Evolutionary conservation across 2,888 invertebrate genomes (phyloP).

Genomic region (Erynnis tages): DNA sequence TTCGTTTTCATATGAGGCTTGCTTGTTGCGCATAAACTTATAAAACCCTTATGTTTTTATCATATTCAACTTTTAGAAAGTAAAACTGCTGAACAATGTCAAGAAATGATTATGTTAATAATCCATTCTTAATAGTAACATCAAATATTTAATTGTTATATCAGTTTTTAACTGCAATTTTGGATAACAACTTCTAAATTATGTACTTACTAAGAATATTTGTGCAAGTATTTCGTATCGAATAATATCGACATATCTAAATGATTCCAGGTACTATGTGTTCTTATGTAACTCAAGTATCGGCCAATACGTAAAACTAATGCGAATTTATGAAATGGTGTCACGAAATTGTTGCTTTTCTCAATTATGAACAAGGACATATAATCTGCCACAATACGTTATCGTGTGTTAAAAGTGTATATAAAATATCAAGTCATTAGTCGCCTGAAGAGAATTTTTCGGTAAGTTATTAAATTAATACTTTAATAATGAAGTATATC

Average conservation of each 20-base stretch:
- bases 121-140: too few species aligned
- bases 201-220: too few species aligned
- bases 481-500: too few species aligned
- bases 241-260: background rate
- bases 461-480: slow-evolving; percentile 54
- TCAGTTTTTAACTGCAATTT: too few species aligned
- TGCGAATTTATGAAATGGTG: slow-evolving; percentile 23
- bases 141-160: too few species aligned
- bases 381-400: slow-evolving; percentile 34
- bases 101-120: too few species aligned
- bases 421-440: slow-evolving; percentile 78
- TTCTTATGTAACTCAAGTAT: slow-evolving; percentile 16
- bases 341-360: slow-evolving; percentile 23
- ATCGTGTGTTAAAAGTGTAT: slow-evolving; percentile 57
- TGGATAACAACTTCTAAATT: too few species aligned
- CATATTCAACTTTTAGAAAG: background rate
- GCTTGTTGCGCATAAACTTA: slow-evolving; percentile 20
- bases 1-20: slow-evolving; percentile 7
- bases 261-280: slow-evolving; percentile 19
- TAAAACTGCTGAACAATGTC: background rate
- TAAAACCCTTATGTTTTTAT: too few species aligned
- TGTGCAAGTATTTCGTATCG: too few species aligned
- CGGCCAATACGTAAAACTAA: slow-evolving; percentile 1
- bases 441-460: slow-evolving; percentile 79
- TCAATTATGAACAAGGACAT: slow-evolving; percentile 33